A percentile compares a stretch with the other conserved stretches of the same genome.
phyloP scores from a whole-genome alignment of 2,797 vertebrate species.

The Dendrocincla tyrannina region DNA sequence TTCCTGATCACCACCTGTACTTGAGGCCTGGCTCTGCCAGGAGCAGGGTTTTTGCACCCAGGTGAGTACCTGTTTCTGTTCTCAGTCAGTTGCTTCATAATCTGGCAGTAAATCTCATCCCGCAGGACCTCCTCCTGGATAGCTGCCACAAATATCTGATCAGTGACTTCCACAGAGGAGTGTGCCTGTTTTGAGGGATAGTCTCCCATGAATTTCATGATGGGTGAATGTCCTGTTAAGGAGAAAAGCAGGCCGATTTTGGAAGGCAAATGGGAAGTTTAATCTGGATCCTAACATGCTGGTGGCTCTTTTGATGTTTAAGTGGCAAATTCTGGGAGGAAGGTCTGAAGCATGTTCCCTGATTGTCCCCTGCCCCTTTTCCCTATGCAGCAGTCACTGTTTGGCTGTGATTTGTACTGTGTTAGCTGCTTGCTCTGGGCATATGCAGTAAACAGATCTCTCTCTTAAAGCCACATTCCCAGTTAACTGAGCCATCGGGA shows the following conservation, averaged over 20 bases:
- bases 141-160: slow-evolving; percentile 89
- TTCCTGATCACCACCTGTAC: background rate
- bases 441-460: background rate
- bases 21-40: background rate
- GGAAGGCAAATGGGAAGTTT: background rate
- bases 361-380: background rate
- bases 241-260: slow-evolving; percentile 16
- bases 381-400: background rate
- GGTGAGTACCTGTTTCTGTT: slow-evolving; percentile 86
- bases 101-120: slow-evolving; percentile 97
- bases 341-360: background rate
- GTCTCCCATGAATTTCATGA: slow-evolving; percentile 97
- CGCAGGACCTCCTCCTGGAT: slow-evolving; percentile 81
- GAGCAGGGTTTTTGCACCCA: background rate
- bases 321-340: background rate
- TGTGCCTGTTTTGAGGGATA: slow-evolving; percentile 90
- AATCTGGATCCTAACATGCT: background rate
- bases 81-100: slow-evolving; percentile 94
- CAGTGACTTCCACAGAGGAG: slow-evolving; percentile 84
- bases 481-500: background rate
- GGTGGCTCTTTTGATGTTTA: background rate
- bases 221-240: slow-evolving; percentile 84
- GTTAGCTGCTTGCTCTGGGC: background rate
- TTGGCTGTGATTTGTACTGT: background rate
- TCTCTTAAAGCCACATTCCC: background rate